Evolutionary conservation across 2,888 invertebrate genomes (phyloP).

Genomic region (Cosmorhoe ocellata): DNA sequence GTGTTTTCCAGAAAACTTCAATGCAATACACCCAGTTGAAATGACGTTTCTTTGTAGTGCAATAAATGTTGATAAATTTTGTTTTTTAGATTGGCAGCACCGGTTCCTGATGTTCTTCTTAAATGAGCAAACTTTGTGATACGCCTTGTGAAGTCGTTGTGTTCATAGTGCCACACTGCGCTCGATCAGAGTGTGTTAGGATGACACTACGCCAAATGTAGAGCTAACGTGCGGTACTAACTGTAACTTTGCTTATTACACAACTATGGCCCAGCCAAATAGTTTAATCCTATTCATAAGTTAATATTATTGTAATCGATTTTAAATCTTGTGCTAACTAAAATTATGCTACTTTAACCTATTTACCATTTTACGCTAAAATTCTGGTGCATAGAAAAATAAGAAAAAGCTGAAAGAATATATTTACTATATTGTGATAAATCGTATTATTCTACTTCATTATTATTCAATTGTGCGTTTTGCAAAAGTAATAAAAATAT

Average conservation of each 20-base stretch:
- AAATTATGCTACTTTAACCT: conserved; percentile 30
- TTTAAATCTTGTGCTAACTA: conserved; percentile 33
- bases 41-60: too few relatives aligned
- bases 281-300: conserved; percentile 26
- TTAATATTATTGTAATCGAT: conserved; percentile 29
- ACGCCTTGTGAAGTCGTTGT: conserved; percentile 18
- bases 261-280: conserved; percentile 20
- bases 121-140: conserved; percentile 38
- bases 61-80: too few relatives aligned
- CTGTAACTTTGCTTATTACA: conserved; percentile 18
- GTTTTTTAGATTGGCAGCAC: conserved; percentile 41
- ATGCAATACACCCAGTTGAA: too few relatives aligned
- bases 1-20: too few relatives aligned
- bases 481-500: conserved; percentile 46
- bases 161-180: conserved; percentile 21
- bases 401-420: conserved; percentile 49
- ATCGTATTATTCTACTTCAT: conserved; percentile 35
- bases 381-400: conserved; percentile 55
- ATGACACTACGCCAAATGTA: conserved; percentile 25
- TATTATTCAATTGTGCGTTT: conserved; percentile 37
- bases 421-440: conserved; percentile 45
- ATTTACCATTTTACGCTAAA: conserved; percentile 39
- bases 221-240: conserved; percentile 12
- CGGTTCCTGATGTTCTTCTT: conserved; percentile 32
- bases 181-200: conserved; percentile 4